These are phyloP conservation scores for Drosophila melanica DNA, from an alignment of 1,140 invertebrate genomes.

Conservation along the genomic window DNA sequence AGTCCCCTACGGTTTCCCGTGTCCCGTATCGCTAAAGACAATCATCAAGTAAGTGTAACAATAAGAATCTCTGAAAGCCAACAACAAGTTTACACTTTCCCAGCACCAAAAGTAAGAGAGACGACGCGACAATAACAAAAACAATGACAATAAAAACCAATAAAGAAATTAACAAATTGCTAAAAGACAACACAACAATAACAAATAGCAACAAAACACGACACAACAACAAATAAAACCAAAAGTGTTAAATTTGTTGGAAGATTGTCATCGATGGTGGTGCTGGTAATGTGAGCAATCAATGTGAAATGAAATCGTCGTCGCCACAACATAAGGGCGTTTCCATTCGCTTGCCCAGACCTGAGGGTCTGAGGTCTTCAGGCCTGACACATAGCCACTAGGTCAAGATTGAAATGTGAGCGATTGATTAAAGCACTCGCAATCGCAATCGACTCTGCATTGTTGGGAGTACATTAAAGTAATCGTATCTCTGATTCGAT, in stretches of 20 bases:
- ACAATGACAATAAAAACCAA: constrained; percentile 76
- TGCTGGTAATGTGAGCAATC: constrained; percentile 55
- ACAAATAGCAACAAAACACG: constrained; percentile 23
- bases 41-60: constrained; percentile 65
- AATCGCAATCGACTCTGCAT: constrained; percentile 20
- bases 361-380: constrained; percentile 26
- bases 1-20: constrained; percentile 29
- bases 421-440: constrained; percentile 69
- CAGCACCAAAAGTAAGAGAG: constrained; percentile 17
- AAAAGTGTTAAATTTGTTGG: constrained; percentile 78
- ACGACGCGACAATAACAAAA: constrained; percentile 42
- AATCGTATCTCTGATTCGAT: constrained; percentile 61
- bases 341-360: constrained; percentile 28
- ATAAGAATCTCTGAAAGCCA: constrained; percentile 59
- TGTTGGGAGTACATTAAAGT: constrained; percentile 64
- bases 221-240: constrained; percentile 35
- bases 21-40: constrained; percentile 38
- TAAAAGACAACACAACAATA: constrained; percentile 13
- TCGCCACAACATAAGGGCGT: constrained; percentile 25
- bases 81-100: constrained; percentile 47
- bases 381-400: constrained; percentile 42
- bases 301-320: constrained; percentile 39
- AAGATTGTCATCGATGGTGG: constrained; percentile 71
- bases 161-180: constrained; percentile 81
- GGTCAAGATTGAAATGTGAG: constrained; percentile 75